Conservation (phyloP, 1,140 invertebrate species). For the Kradibia gibbosae region DNA sequence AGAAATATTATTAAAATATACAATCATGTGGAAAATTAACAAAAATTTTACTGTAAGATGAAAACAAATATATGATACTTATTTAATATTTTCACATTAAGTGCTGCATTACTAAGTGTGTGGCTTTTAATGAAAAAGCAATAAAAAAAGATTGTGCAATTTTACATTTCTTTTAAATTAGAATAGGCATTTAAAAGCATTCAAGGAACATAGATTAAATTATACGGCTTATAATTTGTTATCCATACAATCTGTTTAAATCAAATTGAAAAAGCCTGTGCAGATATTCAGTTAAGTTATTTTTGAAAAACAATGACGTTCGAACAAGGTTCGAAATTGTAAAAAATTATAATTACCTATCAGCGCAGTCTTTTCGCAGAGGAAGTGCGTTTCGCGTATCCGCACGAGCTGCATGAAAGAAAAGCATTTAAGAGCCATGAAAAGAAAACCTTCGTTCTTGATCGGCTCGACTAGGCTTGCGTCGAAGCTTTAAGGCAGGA, state of each 20-base stretch:
- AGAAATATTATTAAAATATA: not conserved
- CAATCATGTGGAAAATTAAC: no score
- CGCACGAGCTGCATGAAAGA: not conserved
- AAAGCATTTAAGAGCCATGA: not conserved
- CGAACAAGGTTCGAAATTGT: not conserved
- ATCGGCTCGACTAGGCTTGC: no score
- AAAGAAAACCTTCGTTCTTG: not conserved
- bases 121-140: not conserved
- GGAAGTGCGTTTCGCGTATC: not conserved
- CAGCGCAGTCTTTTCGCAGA: not conserved
- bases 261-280: not conserved
- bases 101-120: not conserved
- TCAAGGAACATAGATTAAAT: not conserved
- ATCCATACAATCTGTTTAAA: not conserved
- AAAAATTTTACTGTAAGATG: not conserved
- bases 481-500: no score
- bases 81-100: not conserved
- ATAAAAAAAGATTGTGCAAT: not conserved
- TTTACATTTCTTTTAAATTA: not conserved
- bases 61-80: not conserved
- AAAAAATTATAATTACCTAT: not conserved
- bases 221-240: constrained; percentile 6
- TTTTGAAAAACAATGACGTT: not conserved
- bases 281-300: not conserved
- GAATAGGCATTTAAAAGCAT: not conserved